Base-by-base conservation (phyloP, 2,888 invertebrate species). In the Meiosimyza decipiens region DNA sequence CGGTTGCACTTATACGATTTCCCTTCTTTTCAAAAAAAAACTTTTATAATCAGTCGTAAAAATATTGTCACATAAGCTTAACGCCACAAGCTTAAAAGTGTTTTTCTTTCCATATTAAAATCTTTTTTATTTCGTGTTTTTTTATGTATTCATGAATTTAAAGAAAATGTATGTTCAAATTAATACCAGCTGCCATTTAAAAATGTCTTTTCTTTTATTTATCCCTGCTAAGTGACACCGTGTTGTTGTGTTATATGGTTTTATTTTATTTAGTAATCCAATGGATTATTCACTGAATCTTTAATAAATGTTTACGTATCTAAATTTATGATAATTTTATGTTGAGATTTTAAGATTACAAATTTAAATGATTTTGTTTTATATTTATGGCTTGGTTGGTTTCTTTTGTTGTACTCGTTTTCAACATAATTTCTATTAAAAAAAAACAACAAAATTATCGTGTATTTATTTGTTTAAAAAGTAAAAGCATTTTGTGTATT, bases 261-360 rank as follows among this genome's bases (percentile, higher is more conserved):
- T 22, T 57, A 22, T 28, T 9, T 49, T 47, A 63, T 40, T 40
- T 40, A 47, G 47, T 63, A 63, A 63, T 33, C 47, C 18, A 18
- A 49, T 47, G 18, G 40, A 63, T 63, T 28, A 28, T 28, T 49
- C 22, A 49, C 18, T 63, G 47, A 7, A 63, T 63, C 12, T 7
- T 18, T 47, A 9, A 62, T 40, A 22, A 33, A 16, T 33, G n/a
- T 47, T 63, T 63, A 47, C 40, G 40, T 16, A 47, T 47, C 63
- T 63, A 47, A 63, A 63, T 33, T 63, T 63, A 63, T 63, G 63
- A 63, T 47, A 47, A 63, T 63, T 63, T 63, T 63, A 63, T 47
- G 63, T 63, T n/a, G 33, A 57, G 28, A 16, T 57, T 57, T 57
- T 3, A 28, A 40, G 63, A 63, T 16, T 47, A 16, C 47, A 47